Evolutionary conservation across 2,888 invertebrate genomes (phyloP), one percentile per base, ranked within the genome.

Genomic region (Callyntrura sp.): DNA sequence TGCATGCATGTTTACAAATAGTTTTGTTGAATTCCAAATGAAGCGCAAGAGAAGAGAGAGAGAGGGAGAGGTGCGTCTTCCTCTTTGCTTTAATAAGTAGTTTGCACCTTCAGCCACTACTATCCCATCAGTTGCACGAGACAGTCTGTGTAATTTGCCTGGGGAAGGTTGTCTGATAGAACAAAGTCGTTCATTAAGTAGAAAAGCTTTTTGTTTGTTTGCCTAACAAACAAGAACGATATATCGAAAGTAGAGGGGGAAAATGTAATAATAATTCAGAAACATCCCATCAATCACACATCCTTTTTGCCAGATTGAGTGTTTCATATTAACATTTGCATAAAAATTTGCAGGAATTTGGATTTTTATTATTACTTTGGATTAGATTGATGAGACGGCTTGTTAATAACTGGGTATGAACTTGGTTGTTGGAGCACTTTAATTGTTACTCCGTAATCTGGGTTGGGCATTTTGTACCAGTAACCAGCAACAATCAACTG

Each of bases 81-180:
- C 87, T 68, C 48, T 81, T 81, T 87, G 87, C 81, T 87, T 87
- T 87, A 87, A 87, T 87, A 60, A 87, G 70, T 70, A 87, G 87
- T 87, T 87, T 87, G 73, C 87, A 87, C 87, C 87, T 87, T 76
- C 73, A 43, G 55, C 79, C 87, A 55, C 85, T 35, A 79, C 78
- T 76, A 68, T 51, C 78, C 79, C 86, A 81, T 87, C 87, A 82
- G 78, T 86, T 86, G n/a, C 45, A 79, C 78, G 60, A 78, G 70
- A 11, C 17, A 20, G 62, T 62, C 20, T 45, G 25, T 68, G 48
- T 62, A 68, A 79, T 68, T 79, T 86, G 68, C 68, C 79, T 68
- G 51, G 12, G 68, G 86, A 81, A 28, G 28, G 35, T 73, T 55
- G 28, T 17, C n/a, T n/a, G n/a, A n/a, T n/a, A n/a, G 5, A 62